Conservation (phyloP, 2,888 invertebrate species). For the Ormyrus rosae region DNA sequence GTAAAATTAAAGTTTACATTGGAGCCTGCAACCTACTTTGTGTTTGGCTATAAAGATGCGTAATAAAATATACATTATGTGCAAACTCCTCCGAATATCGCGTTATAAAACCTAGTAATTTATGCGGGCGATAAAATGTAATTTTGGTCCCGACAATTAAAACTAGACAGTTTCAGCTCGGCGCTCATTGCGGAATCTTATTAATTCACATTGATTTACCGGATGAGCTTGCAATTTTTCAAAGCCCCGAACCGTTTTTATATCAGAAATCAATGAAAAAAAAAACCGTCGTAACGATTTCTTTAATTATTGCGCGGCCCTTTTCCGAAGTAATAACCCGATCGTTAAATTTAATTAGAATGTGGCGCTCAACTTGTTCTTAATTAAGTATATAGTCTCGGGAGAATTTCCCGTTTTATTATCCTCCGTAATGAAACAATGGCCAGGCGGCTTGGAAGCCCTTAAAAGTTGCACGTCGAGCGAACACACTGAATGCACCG, state of each 20-base stretch:
- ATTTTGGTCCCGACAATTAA: too few relatives aligned
- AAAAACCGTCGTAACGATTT: constrained; percentile 19
- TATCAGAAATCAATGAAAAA: constrained; percentile 14
- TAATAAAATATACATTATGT: too few relatives aligned
- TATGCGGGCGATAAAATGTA: too few relatives aligned
- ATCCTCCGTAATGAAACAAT: constrained; percentile 26
- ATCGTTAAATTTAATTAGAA: constrained; percentile 42
- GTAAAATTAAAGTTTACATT: too few relatives aligned
- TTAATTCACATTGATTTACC: too few relatives aligned
- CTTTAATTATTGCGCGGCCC: constrained; percentile 25
- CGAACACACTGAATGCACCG: not conserved
- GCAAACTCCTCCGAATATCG: too few relatives aligned
- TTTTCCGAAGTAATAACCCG: not conserved
- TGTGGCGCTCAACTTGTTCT: constrained; percentile 22
- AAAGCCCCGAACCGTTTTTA: not conserved
- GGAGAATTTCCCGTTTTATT: constrained; percentile 30
- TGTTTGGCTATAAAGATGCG: too few relatives aligned
- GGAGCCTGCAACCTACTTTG: too few relatives aligned
- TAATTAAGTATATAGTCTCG: constrained; percentile 35
- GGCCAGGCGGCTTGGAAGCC: not conserved
- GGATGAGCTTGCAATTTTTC: too few relatives aligned
- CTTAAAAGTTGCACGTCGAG: constrained; percentile 18
- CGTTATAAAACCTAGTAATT: too few relatives aligned
- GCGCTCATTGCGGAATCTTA: too few relatives aligned
- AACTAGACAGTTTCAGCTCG: too few relatives aligned